These are phyloP conservation scores for Platichthys flesus DNA, from an alignment of 2,113 vertebrate species.

Conservation along the genomic window DNA sequence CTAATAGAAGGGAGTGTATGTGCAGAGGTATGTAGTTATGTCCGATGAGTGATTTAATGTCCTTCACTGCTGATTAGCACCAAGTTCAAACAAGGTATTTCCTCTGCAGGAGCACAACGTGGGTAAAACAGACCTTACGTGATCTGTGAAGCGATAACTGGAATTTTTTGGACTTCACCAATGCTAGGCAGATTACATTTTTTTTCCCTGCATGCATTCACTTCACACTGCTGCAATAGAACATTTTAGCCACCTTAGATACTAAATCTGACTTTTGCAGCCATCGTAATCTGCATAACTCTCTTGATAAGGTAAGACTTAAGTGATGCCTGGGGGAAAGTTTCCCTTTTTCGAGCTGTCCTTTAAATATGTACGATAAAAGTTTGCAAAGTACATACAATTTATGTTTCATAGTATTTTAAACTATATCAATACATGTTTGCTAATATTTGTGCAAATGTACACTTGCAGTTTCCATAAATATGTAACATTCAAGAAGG, in stretches of 20 bases:
- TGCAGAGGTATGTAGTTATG: conserved; percentile 58
- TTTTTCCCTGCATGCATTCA: not conserved
- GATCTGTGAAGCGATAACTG: not conserved
- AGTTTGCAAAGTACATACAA: not conserved
- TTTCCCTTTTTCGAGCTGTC: not conserved
- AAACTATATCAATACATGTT: not conserved
- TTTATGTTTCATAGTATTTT: not conserved
- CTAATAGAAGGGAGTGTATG: conserved; percentile 38
- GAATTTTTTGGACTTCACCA: not conserved
- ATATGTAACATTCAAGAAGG: not conserved
- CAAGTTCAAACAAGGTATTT: conserved; percentile 63
- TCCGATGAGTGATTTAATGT: conserved; percentile 65
- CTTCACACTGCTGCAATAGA: not conserved
- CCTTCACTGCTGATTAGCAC: conserved; percentile 38
- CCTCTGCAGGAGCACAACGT: not conserved
- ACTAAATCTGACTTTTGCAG: conserved; percentile 3
- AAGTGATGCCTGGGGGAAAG: not conserved
- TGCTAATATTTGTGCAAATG: not conserved
- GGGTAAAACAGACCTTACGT: conserved; percentile 9
- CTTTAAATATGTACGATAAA: too few species aligned
- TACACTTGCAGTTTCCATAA: not conserved
- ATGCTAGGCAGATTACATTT: not conserved
- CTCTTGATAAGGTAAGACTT: not conserved
- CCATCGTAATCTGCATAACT: not conserved
- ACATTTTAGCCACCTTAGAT: not conserved